Evolutionary conservation across 2,888 invertebrate genomes (phyloP).

Genomic region (Horisme vitalbata): DNA sequence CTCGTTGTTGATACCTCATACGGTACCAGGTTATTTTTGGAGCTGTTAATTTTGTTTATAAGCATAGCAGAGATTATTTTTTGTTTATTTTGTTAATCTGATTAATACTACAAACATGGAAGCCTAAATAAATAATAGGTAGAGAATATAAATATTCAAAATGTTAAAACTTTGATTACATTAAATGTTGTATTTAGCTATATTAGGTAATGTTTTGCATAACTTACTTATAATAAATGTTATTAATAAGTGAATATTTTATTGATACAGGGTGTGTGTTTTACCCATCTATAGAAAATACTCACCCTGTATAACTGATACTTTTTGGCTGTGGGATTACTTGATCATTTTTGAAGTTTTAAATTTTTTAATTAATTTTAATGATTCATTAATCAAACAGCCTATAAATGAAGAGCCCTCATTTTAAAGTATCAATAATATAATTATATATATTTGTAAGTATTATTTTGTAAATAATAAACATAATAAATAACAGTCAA

Average conservation of each 20-base stretch:
- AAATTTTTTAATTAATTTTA: constrained; percentile 25
- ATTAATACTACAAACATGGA: constrained; percentile 1
- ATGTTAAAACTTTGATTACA: background rate
- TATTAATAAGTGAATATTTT: constrained; percentile 28
- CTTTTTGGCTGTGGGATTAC: constrained; percentile 63
- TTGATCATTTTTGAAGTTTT: constrained; percentile 42
- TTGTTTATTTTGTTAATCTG: background rate
- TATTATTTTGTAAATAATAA: constrained; percentile 16
- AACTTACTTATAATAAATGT: constrained; percentile 20
- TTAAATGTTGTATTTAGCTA: constrained; percentile 11
- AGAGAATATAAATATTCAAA: background rate
- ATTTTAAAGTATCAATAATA: constrained; percentile 75
- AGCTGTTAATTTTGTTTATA: constrained; percentile 40
- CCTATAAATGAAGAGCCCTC: constrained; percentile 75
- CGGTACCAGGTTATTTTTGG: constrained; percentile 16
- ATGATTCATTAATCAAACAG: constrained; percentile 56
- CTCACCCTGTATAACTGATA: constrained; percentile 34
- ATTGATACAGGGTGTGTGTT: background rate
- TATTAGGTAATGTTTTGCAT: constrained; percentile 17
- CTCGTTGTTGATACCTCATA: background rate
- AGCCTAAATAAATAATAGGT: constrained; percentile 14
- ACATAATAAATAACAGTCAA: background rate
- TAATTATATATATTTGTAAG: constrained; percentile 24
- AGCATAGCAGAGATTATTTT: constrained; percentile 43
- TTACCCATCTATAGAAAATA: background rate